Base-by-base conservation (phyloP, 2,113 vertebrate genomes). In the Gobio gobio region DNA sequence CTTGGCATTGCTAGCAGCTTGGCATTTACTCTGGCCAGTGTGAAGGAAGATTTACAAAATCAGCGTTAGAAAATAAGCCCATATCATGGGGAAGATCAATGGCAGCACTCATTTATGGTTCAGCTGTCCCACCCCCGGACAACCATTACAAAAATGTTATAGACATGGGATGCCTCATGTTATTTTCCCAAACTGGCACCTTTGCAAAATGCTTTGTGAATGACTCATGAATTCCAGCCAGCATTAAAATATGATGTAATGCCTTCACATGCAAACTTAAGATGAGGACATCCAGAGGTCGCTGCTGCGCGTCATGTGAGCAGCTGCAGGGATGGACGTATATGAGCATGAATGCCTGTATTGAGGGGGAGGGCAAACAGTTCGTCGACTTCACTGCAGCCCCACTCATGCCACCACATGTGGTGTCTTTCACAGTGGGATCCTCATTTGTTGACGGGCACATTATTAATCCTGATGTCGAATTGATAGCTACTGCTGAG, bases 381-480 rank as follows among this genome's bases (percentile, higher is more conserved):
- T 59, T 29, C 10, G 22, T 29, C 7, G 29, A 68, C 43, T 45
- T 54, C 29, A 54, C 43, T 18, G 2, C 84, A 16, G 54, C 10
- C 66, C 63, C 73, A 58, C 47, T 43, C 26, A 54, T 59, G 18
- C 83, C 70, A 47, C 84, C 74, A 4, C 20, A 83, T 56, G 56
- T 76, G 82, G 80, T n/a, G 76, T 51, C 20, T 22, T 66, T 63
- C 74, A 18, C 85, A 85, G 73, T 76, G 74, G 78, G 72, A 47
- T 86, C 29, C 66, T 92, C 83, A 86, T 74, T 91, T 90, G 90
- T 89, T 91, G 80, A 92, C 87, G 18, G 43, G 10, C 45, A 84
- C 84, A 89, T 91, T 90, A 83, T 90, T 87, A 86, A 89, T 83
- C 85, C 86, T 73, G 78, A 85, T 86, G 88, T 85, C 36, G 54